These are phyloP conservation scores for Hydrophis major DNA, from an alignment of 2,797 vertebrate species.

Conservation along the genomic window DNA sequence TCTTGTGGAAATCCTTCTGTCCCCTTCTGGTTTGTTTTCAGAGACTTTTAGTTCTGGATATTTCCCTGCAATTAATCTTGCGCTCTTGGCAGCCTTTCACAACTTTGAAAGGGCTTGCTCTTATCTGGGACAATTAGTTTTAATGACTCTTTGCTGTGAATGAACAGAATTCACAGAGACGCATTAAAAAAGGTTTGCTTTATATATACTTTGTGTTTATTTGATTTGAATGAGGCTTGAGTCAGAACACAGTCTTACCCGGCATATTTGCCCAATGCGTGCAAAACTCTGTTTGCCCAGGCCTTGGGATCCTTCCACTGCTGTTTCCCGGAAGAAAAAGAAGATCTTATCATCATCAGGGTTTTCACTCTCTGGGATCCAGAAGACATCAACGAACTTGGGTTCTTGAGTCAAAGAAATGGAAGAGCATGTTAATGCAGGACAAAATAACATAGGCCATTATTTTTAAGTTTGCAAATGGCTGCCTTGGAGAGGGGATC, in stretches of 20 bases:
- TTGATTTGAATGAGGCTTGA: too few relatives aligned
- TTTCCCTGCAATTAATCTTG: too few relatives aligned
- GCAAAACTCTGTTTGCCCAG: constrained; percentile 87
- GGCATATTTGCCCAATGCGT: constrained; percentile 92
- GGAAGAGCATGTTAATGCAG: background rate
- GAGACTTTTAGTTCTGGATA: too few relatives aligned
- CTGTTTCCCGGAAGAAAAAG: constrained; percentile 96
- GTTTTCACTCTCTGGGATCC: constrained; percentile 96
- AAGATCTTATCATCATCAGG: constrained; percentile 96
- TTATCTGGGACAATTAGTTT: too few relatives aligned
- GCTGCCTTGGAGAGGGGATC: background rate
- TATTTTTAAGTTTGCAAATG: background rate
- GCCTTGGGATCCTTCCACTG: constrained; percentile 85
- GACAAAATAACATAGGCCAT: background rate
- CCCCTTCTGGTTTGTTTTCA: too few relatives aligned
- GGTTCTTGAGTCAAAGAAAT: constrained; percentile 78
- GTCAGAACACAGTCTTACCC: constrained; percentile 72
- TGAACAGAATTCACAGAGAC: too few relatives aligned
- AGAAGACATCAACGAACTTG: constrained; percentile 91
- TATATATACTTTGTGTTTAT: too few relatives aligned
- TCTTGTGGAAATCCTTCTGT: too few relatives aligned
- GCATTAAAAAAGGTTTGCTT: too few relatives aligned
- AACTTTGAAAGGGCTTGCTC: too few relatives aligned
- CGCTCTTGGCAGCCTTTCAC: too few relatives aligned
- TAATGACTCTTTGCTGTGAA: too few relatives aligned